Percentiles rank a stretch among this genome's conserved stretches.
phyloP scores from a whole-genome alignment of 2,888 invertebrate genomes.

The Dromius quadrimaculatus region DNA sequence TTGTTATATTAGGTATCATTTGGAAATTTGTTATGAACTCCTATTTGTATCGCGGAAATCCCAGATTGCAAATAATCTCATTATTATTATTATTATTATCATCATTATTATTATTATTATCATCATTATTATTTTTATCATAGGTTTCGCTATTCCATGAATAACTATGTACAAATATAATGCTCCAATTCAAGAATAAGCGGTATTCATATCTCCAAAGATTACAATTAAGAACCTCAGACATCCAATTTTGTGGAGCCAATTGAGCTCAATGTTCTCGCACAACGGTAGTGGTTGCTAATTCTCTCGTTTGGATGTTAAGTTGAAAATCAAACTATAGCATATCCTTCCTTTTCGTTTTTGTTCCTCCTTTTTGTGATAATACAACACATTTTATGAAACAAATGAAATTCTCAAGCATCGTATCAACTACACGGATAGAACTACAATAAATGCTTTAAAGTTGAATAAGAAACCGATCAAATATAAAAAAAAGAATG shows the following conservation, averaged over 20 bases:
- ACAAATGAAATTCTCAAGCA: constrained; percentile 2
- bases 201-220: no score
- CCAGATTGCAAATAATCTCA: no score
- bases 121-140: no score
- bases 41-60: no score
- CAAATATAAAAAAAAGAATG: constrained; percentile 31
- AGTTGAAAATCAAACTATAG: constrained; percentile 39
- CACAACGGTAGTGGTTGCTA: constrained; percentile 17
- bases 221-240: constrained; percentile 19
- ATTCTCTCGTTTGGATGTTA: constrained; percentile 29
- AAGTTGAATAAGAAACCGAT: constrained; percentile 46
- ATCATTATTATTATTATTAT: no score
- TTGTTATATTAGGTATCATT: no score
- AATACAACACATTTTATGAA: constrained; percentile 36
- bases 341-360: constrained; percentile 25
- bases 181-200: no score
- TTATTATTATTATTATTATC: no score
- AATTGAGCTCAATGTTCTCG: constrained; percentile 20
- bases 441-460: constrained; percentile 46
- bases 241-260: constrained; percentile 16
- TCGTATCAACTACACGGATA: constrained; percentile 24
- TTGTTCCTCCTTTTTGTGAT: constrained; percentile 24
- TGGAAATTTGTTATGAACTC: no score
- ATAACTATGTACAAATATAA: no score
- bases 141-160: no score